Evolutionary conservation across 1,140 invertebrate genomes (phyloP), one percentile per base, ranked within the genome.

Genomic region (Epicauta chinensis): DNA sequence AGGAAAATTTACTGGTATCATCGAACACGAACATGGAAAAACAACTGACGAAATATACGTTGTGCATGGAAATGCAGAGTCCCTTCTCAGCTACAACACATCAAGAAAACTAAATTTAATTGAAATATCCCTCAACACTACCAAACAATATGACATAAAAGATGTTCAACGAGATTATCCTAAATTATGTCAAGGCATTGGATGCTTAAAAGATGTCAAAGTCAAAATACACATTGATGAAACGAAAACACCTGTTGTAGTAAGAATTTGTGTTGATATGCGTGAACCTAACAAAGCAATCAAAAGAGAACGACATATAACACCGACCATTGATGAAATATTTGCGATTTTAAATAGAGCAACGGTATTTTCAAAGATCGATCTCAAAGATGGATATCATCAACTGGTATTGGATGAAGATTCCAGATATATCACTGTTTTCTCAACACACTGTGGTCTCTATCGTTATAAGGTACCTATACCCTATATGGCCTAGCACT

Each of bases 211-310:
- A 17, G 16, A 38, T n/a, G n/a, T 11, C n/a, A 37, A n/a, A 37
- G 36, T 48, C 14, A 23, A 48, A 16, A 11, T 47, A 15, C 16
- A 47, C 31, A 36, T 47, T 23, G 16, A 32, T n/a, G 36, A 37
- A 48, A 37, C 9, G 12, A 16, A 13, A 37, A 14, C 4, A 23
- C 50, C 50, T 4, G 23, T 43, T 10, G 23, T 14, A 31, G 39
- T 69, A 7, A 40, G 69, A 13, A 35, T 73, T 17, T 71, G 67
- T 54, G 40, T 72, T 1, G 68, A 72, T 43, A 69, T 72, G 66
- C 49, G 68, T 15, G 14, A 50, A 34, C 68, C 64, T 0, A 69
- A 67, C 43, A 36, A 62, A 59, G 69, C 71, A 0, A 66, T 73
- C 4, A 14, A 57, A 41, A 41, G 64, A 35, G 62, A 69, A 46